Conservation (phyloP, 1,140 invertebrate species). For the Delia radicum region DNA sequence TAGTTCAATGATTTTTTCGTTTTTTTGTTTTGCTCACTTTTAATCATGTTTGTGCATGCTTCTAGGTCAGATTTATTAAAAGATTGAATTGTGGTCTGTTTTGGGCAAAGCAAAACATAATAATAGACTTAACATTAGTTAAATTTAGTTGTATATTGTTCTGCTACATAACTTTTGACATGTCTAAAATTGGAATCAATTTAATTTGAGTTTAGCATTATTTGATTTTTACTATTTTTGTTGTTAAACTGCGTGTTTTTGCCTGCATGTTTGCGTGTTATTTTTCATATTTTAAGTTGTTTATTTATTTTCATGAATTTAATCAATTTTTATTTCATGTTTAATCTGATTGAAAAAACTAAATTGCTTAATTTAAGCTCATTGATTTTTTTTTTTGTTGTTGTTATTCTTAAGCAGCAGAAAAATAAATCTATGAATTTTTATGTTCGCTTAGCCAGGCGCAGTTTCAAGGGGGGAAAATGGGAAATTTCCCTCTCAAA, state of each 20-base stretch:
- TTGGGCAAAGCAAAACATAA: too few relatives aligned
- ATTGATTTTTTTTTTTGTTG: background rate
- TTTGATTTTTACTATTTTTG: background rate
- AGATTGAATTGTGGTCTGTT: background rate
- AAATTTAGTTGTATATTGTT: background rate
- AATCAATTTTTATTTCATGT: background rate
- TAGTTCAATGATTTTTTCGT: background rate
- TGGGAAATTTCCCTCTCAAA: too few relatives aligned
- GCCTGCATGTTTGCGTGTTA: background rate
- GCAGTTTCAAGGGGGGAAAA: too few relatives aligned
- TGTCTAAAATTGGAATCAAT: background rate
- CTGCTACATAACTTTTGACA: background rate
- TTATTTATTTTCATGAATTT: background rate
- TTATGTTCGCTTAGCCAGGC: too few relatives aligned
- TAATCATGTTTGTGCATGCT: background rate
- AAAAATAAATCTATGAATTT: too few relatives aligned
- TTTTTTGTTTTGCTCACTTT: background rate
- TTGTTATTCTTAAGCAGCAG: too few relatives aligned
- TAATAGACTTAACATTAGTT: too few relatives aligned
- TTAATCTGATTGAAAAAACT: background rate
- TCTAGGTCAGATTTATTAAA: background rate
- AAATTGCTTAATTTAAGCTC: background rate
- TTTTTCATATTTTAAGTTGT: background rate
- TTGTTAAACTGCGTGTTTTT: background rate
- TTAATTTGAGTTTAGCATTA: background rate